Evolutionary conservation across 2,888 invertebrate species (phyloP), one percentile per base, ranked within the genome.

Genomic region (Apodemia mormo): DNA sequence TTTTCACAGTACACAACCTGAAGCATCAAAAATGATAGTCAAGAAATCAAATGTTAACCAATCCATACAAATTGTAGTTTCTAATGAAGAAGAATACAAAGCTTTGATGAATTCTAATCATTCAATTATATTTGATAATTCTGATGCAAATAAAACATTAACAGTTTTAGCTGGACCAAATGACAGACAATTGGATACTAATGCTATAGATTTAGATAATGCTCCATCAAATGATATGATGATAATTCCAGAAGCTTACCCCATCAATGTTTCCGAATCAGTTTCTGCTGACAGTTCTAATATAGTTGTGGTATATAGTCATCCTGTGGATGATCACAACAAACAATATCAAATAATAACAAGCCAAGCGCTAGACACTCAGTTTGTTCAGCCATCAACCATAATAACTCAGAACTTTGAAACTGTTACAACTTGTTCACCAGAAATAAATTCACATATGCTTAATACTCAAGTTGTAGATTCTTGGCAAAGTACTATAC

Each of bases 221-320:
- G 85, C 94, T n/a, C 94, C 94, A 66, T 14, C 61, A 74, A 95
- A 94, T 86, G 87, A 95, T 66, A 94, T 95, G 81, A 95, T 95
- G 95, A 95, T 95, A 68, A 87, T 95, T 65, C 95, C 94, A 74
- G 94, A 95, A 76, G 91, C 94, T 74, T 95, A 93, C 81, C 94
- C 94, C 71, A 83, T 95, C 54, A 95, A 94, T 87, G 94, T 93
- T 33, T 86, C 93, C 72, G 90, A 94, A 76, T 81, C 90, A 49
- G 90, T 92, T 69, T 76, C 89, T 56, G 78, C 84, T 70, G 94
- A 94, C 73, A 94, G 94, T 82, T 94, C 94, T 1, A 95, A 95
- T 77, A 95, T 95, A 80, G 95, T 95, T 14, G 95, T 95, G 66
- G 91, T 95, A 29, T 95, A 95, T 77, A 95, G 95, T 81, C 95